These are phyloP conservation scores for Plestiodon gilberti DNA, from an alignment of 2,113 vertebrate species.

Conservation along the genomic window DNA sequence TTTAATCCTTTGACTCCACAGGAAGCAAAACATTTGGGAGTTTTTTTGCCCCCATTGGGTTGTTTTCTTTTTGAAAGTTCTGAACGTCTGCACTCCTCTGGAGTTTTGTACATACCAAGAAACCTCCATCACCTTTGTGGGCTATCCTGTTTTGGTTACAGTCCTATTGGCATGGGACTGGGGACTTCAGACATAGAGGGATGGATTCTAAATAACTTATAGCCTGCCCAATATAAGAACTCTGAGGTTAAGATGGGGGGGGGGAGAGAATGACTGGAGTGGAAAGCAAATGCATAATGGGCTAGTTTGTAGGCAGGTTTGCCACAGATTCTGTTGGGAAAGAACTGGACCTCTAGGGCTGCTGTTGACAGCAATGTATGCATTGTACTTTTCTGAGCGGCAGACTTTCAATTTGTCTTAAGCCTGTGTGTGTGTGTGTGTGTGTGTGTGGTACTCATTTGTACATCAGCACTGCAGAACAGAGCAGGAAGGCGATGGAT, in stretches of 20 bases:
- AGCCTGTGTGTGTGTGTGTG: neutral
- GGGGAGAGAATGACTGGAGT: too few species aligned
- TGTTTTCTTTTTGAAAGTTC: too few species aligned
- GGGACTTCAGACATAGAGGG: too few species aligned
- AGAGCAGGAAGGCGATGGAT: slow-evolving; percentile 19
- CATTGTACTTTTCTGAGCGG: neutral
- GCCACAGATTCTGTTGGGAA: neutral
- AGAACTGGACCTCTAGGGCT: neutral
- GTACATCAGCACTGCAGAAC: neutral
- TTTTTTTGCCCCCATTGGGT: too few species aligned
- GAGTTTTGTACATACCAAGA: too few species aligned
- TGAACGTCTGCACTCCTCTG: too few species aligned
- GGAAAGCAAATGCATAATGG: neutral
- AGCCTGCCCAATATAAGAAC: neutral
- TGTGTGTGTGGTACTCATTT: neutral
- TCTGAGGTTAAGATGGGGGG: neutral
- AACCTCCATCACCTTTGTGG: too few species aligned
- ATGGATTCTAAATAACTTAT: too few species aligned
- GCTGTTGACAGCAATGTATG: neutral
- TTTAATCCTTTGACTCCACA: too few species aligned
- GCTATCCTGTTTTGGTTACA: too few species aligned
- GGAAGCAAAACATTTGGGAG: too few species aligned
- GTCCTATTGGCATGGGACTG: too few species aligned
- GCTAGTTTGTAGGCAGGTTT: neutral
- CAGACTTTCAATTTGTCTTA: neutral